A percentile compares a stretch with the other conserved stretches of the same genome.
These are phyloP conservation scores for Montipora capitata DNA, from an alignment of 92 coral and sea anemone genomes.

Conservation along the genomic window DNA sequence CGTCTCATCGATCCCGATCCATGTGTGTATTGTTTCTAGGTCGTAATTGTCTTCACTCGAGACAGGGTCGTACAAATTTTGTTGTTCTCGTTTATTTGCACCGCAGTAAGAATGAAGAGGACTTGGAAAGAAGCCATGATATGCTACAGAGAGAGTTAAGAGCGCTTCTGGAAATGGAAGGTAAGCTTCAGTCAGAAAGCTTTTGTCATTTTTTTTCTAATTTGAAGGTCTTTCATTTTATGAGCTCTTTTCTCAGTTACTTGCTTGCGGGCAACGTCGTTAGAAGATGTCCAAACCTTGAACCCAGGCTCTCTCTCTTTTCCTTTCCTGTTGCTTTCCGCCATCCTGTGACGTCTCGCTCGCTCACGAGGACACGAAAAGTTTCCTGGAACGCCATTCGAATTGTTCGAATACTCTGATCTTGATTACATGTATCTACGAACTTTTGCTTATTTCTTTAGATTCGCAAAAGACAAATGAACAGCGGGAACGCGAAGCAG, in stretches of 20 bases:
- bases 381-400: neutral
- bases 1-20: no score
- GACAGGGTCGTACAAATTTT: neutral
- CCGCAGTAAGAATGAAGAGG: conserved; percentile 92
- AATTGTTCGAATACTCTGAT: neutral
- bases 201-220: neutral
- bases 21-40: no score
- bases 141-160: conserved; percentile 94
- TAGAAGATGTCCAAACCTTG: no score
- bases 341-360: no score
- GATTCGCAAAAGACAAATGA: conserved; percentile 91
- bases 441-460: conserved; percentile 7
- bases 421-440: neutral
- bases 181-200: conserved; percentile 33
- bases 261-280: no score
- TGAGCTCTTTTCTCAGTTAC: neutral
- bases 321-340: no score
- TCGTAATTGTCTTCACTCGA: no score
- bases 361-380: no score
- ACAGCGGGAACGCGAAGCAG: conserved; percentile 81
- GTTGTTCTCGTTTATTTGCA: neutral
- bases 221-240: neutral
- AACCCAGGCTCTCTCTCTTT: no score
- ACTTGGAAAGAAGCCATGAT: conserved; percentile 87
- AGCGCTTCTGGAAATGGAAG: conserved; percentile 81